Base-by-base conservation (phyloP, 2,888 invertebrate species). In the Plutella xylostella region DNA sequence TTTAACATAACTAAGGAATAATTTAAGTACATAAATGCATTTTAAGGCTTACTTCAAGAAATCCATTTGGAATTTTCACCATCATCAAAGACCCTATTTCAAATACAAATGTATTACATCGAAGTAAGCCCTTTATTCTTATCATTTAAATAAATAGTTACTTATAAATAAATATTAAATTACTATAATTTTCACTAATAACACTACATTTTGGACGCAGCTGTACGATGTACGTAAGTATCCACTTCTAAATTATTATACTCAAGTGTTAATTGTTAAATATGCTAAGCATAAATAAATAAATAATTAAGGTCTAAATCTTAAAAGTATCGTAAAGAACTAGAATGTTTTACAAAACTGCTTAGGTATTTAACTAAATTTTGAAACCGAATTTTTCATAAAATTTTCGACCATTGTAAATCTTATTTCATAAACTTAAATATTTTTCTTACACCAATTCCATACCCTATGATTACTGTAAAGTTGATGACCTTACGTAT, bases 141-240 rank as follows among this genome's bases (percentile, higher is more conserved):
- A n/a, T n/a, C n/a, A n/a, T n/a, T n/a, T n/a, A 28, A 28, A 28
- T 28, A 6, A 9, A 28, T 3, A 28, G n/a, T n/a, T n/a, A n/a
- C n/a, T n/a, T 28, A 9, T 28, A 28, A 3, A 28, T 4, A 12
- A 28, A 28, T 28, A 2, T 28, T 4, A n/a, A 28, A 6, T 22
- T 22, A 9, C 22, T 22, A 22, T 22, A 22, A 22, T 5, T 22
- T 5, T 9, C 6, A 25, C 25, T 25, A 42, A 17, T 31, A 31
- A 42, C n/a, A n/a, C 19, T 42, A 45, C 50, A 51, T 67, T 71
- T 71, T 69, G 71, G 71, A 64, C 57, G 55, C 63, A 60, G 71
- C 71, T 71, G 62, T 61, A 62, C n/a, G n/a, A n/a, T n/a, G n/a
- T n/a, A n/a, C n/a, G n/a, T 57, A 41, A 49, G 43, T 15, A 15